A percentile compares a stretch with the other conserved stretches of the same genome.
phyloP scores from a whole-genome alignment of 2,888 invertebrate species.

The Trissolcus brochymenae region DNA sequence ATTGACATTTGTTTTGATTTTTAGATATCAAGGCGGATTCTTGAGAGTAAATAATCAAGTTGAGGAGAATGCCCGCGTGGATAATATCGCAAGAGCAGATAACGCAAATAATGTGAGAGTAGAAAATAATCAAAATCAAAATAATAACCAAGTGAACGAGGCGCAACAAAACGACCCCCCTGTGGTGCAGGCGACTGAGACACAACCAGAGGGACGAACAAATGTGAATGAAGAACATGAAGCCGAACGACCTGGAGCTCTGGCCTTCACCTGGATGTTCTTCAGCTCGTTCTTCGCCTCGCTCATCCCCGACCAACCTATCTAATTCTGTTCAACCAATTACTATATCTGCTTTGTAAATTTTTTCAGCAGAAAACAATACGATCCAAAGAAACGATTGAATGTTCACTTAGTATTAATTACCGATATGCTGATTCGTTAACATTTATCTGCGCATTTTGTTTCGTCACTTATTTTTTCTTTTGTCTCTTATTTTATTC shows the following conservation, averaged over 20 bases:
- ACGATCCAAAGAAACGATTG: slow-evolving; percentile 12
- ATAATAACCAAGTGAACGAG: slow-evolving; percentile 65
- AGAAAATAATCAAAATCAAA: slow-evolving; percentile 68
- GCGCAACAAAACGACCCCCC: slow-evolving; percentile 59
- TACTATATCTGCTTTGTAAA: not conserved
- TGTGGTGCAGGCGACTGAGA: slow-evolving; percentile 58
- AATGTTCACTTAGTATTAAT: not conserved
- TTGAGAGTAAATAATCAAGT: slow-evolving; percentile 79
- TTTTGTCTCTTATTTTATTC: not conserved
- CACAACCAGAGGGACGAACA: slow-evolving; percentile 66
- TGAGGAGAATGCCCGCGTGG: slow-evolving; percentile 60
- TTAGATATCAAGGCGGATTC: slow-evolving; percentile 79
- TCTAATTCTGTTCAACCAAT: slow-evolving; percentile 60
- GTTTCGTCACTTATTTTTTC: not conserved
- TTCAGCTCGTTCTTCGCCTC: slow-evolving; percentile 96
- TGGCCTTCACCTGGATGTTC: slow-evolving; percentile 91
- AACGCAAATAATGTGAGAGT: slow-evolving; percentile 65
- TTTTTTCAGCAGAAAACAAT: not conserved
- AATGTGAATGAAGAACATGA: slow-evolving; percentile 74
- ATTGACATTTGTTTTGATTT: not conserved
- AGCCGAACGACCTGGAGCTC: slow-evolving; percentile 80
- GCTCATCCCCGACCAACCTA: slow-evolving; percentile 92
- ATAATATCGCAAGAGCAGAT: slow-evolving; percentile 60
- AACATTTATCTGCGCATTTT: too few species aligned
- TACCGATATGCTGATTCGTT: not conserved